A percentile compares a stretch with the other conserved stretches of the same genome.
Evolutionary conservation across 2,113 vertebrate species (phyloP).

Genomic region (Amphilophus citrinellus): DNA sequence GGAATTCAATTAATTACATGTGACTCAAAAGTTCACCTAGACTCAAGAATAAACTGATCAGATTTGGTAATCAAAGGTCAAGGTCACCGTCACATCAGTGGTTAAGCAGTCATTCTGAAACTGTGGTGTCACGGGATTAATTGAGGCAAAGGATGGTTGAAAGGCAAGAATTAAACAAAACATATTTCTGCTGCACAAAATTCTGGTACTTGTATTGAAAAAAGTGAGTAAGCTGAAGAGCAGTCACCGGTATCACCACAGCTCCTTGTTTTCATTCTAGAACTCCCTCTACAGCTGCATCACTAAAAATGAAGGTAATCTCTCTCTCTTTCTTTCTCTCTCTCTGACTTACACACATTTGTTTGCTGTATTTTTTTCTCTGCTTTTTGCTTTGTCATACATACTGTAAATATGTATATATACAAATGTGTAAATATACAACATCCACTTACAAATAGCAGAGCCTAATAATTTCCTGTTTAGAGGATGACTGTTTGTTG

Average conservation of each 20-base stretch:
- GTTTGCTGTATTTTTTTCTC: background rate
- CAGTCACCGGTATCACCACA: background rate
- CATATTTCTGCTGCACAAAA: background rate
- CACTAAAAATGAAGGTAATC: conserved; percentile 99
- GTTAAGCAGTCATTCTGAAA: background rate
- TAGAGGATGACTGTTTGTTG: background rate
- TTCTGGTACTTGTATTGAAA: background rate
- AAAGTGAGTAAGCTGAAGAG: background rate
- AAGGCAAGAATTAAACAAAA: background rate
- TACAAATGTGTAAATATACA: background rate
- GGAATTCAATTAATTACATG: background rate
- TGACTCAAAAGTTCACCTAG: background rate
- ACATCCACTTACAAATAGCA: background rate
- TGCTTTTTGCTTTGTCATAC: background rate
- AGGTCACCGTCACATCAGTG: background rate
- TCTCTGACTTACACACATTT: background rate
- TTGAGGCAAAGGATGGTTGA: background rate
- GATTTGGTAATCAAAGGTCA: background rate
- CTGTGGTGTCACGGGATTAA: background rate
- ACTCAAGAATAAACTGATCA: background rate
- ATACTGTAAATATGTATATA: too few species aligned
- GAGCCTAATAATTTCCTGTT: background rate
- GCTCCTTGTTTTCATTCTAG: conserved; percentile 78
- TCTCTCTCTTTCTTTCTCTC: background rate
- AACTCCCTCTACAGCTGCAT: conserved; percentile 98